Evolutionary conservation across 2,888 invertebrate genomes (phyloP), one percentile per base, ranked within the genome.

Genomic region (Horisme vitalbata): DNA sequence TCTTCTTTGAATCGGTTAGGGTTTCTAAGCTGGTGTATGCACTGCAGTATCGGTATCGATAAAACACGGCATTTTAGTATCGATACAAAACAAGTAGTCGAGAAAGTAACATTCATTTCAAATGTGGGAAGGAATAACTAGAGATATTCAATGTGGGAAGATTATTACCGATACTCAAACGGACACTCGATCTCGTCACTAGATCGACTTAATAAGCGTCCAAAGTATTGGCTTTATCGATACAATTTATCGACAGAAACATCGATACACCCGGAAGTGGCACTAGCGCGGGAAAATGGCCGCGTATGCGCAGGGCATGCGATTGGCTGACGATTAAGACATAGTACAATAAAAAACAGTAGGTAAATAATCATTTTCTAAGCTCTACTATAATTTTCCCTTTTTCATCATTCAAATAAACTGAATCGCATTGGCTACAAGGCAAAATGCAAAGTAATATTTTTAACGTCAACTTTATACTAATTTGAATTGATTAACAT

Each of bases 211-310:
- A 62, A 67, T 68, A 69, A 66, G 63, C 62, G 68, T 67, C 57
- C 56, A 51, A 43, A 11, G 24, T 52, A 52, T 52, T 60, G 55
- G 21, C 12, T 52, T 39, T 66, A 69, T 65, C 65, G 50, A 12
- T 41, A 52, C 59, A 55, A 63, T 69, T 61, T 61, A 70, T 70
- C 63, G 55, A 50, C 43, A 54, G 41, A 50, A 52, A 52, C 49
- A 55, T 58, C 52, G 53, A 59, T 56, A 59, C 33, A 45, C 57
- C 61, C 61, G 69, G 62, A 65, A 65, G 63, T 46, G 23, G 26
- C 55, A 57, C 62, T 66, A 61, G 55, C 41, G 59, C 57, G 59
- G 61, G 65, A 74, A 73, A 65, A 75, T 75, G 74, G 73, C 73
- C 65, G 64, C 64, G 56, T 41, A 32, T 38, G 43, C 57, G 60